A percentile compares a stretch with the other conserved stretches of the same genome.
Evolutionary conservation across 2,888 invertebrate species (phyloP).

Genomic region (Melikaiella ostensackeni): DNA sequence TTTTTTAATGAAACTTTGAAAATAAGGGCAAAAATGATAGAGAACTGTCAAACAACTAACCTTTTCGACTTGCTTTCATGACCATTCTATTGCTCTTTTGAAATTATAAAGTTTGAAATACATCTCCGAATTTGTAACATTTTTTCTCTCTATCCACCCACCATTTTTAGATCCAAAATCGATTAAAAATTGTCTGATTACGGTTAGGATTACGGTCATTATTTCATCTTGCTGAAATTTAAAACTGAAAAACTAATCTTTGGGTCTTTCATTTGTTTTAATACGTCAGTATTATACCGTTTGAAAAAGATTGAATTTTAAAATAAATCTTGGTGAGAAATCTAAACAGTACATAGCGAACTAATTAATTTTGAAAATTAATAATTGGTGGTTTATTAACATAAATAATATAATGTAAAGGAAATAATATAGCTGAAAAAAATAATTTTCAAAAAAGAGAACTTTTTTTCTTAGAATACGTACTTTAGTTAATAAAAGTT

Average conservation of each 20-base stretch:
- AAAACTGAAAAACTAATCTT: background rate
- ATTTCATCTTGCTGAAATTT: background rate
- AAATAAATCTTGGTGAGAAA: no score
- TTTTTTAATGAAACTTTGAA: no score
- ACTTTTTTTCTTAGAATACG: no score
- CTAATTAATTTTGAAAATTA: no score
- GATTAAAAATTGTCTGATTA: background rate
- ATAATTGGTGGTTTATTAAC: no score
- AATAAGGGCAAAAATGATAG: no score
- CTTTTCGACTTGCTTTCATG: constrained; percentile 62
- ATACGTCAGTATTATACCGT: background rate
- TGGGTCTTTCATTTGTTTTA: background rate
- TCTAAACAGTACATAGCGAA: no score
- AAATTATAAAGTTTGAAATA: background rate
- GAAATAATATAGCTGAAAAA: no score
- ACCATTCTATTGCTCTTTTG: constrained; percentile 2
- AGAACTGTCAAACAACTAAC: constrained; percentile 50
- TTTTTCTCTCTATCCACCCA: background rate
- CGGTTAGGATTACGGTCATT: no score
- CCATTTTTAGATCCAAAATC: background rate
- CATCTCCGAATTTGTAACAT: background rate
- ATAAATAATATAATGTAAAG: no score
- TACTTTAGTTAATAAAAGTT: no score
- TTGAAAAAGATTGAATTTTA: background rate
- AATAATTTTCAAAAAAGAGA: no score